Conservation (phyloP, 2,113 vertebrate genomes). For the Litocranius walleri region DNA sequence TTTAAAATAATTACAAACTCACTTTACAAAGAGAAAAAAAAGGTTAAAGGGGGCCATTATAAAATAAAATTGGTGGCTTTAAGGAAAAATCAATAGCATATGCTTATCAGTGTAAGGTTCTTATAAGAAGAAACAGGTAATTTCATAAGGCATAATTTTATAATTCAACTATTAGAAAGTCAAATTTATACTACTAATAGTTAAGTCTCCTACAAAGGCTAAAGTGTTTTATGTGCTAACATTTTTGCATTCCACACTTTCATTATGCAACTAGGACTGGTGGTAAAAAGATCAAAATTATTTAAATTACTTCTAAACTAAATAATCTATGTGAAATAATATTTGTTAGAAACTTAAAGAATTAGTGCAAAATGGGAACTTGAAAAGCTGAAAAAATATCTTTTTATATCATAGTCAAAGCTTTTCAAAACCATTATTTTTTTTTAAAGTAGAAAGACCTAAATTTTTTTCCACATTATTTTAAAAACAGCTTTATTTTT, state of each 20-base stretch:
- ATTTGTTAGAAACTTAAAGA: neutral
- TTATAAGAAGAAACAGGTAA: neutral
- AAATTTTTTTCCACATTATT: neutral
- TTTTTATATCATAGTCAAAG: neutral
- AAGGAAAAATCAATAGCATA: neutral
- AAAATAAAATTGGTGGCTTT: neutral
- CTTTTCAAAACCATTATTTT: neutral
- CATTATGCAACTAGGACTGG: neutral
- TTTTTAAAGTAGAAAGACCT: neutral
- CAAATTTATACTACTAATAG: neutral
- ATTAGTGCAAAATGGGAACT: neutral
- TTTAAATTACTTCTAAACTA: neutral
- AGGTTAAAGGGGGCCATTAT: neutral
- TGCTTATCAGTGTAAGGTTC: neutral
- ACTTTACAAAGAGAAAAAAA: neutral
- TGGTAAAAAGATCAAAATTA: neutral
- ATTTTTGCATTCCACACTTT: neutral
- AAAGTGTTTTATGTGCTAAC: neutral
- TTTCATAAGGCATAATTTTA: neutral
- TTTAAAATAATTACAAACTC: neutral
- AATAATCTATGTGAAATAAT: neutral
- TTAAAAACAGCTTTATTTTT: conserved; percentile 4
- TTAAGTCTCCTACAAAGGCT: neutral
- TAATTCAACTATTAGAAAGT: conserved; percentile 19
- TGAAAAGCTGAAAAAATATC: neutral